Evolutionary conservation across 92 coral and sea anemone genomes (phyloP).

Genomic region (Siderastrea siderea): DNA sequence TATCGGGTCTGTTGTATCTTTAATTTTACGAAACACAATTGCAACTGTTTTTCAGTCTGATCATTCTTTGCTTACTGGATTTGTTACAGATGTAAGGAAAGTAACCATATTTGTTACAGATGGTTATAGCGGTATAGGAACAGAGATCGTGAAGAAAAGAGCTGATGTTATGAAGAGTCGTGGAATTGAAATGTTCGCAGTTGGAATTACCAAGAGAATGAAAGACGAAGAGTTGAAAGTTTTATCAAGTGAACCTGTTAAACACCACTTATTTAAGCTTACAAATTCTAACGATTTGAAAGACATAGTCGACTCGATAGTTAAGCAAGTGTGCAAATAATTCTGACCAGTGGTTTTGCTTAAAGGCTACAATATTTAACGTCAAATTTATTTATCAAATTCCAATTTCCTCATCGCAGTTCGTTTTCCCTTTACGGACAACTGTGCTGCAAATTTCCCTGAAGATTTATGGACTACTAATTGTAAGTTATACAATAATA

Average conservation of each 20-base stretch:
- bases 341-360: neutral
- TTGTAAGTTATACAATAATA: too few relatives aligned
- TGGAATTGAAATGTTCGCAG: constrained; percentile 61
- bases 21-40: neutral
- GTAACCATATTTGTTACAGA: constrained; percentile 63
- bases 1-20: neutral
- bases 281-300: neutral
- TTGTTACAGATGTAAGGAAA: constrained; percentile 33
- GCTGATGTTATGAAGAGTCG: constrained; percentile 18
- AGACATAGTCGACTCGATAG: neutral
- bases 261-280: constrained; percentile 37
- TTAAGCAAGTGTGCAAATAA: constrained; percentile 9
- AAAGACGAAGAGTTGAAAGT: constrained; percentile 29
- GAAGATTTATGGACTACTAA: too few relatives aligned
- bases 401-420: too few relatives aligned
- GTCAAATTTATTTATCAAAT: too few relatives aligned
- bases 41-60: neutral
- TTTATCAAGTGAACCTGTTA: constrained; percentile 36
- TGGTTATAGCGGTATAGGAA: constrained; percentile 47
- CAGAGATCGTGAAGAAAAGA: constrained; percentile 34
- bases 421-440: too few relatives aligned
- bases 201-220: constrained; percentile 45
- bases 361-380: too few relatives aligned
- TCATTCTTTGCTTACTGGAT: neutral
- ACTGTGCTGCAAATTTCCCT: too few relatives aligned